Percentiles rank a stretch among this genome's conserved stretches.
Evolutionary conservation across 2,113 vertebrate genomes (phyloP).

Genomic region (Prinia subflava): DNA sequence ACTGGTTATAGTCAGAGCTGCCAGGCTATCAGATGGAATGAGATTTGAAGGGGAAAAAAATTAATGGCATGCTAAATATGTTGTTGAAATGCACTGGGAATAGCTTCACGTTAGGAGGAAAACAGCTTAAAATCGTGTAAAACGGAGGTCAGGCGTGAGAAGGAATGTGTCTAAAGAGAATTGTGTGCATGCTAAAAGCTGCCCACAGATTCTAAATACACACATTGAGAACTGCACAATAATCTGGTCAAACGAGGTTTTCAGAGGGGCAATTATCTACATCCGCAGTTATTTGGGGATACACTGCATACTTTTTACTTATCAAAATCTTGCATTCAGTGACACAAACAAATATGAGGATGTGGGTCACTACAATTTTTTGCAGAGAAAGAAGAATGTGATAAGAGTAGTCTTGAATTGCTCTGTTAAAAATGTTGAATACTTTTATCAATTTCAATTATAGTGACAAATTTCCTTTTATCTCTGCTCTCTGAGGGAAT

Average conservation of each 20-base stretch:
- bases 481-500: not conserved
- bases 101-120: slow-evolving; percentile 35
- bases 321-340: not conserved
- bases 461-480: not conserved
- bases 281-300: not conserved
- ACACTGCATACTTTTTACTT: not conserved
- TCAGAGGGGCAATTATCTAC: not conserved
- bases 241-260: not conserved
- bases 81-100: slow-evolving; percentile 35
- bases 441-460: not conserved
- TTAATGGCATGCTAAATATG: slow-evolving; percentile 55
- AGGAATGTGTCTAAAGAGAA: slow-evolving; percentile 39
- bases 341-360: slow-evolving; percentile 30
- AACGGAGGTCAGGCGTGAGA: slow-evolving; percentile 15
- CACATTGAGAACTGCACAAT: not conserved
- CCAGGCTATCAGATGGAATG: slow-evolving; percentile 50
- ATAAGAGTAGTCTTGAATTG: not conserved
- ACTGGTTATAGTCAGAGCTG: slow-evolving; percentile 26
- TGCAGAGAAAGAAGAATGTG: not conserved
- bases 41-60: slow-evolving; percentile 34
- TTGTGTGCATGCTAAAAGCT: slow-evolving; percentile 22
- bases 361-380: not conserved
- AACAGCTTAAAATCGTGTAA: slow-evolving; percentile 46
- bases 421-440: not conserved
- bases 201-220: not conserved